Percentiles rank a stretch among this genome's conserved stretches.
phyloP scores from a whole-genome alignment of 1,140 invertebrate species.

The Drosophila hydei region DNA sequence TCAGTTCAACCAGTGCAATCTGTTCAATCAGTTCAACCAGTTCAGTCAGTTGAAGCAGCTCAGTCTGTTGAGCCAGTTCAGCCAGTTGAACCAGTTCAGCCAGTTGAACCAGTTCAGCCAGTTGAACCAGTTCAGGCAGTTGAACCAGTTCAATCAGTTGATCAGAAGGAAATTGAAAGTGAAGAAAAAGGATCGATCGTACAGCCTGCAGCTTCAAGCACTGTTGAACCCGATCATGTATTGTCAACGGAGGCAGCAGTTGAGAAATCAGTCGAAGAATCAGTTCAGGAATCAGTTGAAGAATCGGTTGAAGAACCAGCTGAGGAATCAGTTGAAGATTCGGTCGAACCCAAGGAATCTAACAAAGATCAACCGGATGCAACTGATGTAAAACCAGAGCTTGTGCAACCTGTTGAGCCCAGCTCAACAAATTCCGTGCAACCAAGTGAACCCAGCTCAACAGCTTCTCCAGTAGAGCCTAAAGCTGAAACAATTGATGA shows the following conservation, averaged over 20 bases:
- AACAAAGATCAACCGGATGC: neutral
- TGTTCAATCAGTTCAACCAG: too few species aligned
- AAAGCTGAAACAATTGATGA: neutral
- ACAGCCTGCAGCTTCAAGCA: conserved; percentile 8
- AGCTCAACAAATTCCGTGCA: neutral
- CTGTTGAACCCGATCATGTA: neutral
- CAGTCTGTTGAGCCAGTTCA: neutral
- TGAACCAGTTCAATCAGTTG: conserved; percentile 1
- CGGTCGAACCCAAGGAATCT: conserved; percentile 22
- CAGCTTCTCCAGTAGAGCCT: conserved; percentile 1
- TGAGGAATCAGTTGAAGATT: conserved; percentile 12
- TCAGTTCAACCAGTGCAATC: too few species aligned
- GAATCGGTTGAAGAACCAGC: conserved; percentile 7
- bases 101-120: too few species aligned
- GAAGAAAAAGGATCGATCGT: conserved; percentile 13
- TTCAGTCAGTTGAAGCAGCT: neutral
- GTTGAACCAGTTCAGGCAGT: too few species aligned
- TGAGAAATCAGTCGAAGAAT: conserved; percentile 7
- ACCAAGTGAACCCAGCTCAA: conserved; percentile 1
- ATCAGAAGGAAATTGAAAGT: conserved; percentile 46
- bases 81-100: too few species aligned
- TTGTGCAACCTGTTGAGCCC: conserved; percentile 5
- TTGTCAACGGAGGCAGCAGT: conserved; percentile 19
- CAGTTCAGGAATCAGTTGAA: conserved; percentile 11
- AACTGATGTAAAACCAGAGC: conserved; percentile 7